Evolutionary conservation across 2,888 invertebrate species (phyloP).

Genomic region (Listrodromus nycthemerus): DNA sequence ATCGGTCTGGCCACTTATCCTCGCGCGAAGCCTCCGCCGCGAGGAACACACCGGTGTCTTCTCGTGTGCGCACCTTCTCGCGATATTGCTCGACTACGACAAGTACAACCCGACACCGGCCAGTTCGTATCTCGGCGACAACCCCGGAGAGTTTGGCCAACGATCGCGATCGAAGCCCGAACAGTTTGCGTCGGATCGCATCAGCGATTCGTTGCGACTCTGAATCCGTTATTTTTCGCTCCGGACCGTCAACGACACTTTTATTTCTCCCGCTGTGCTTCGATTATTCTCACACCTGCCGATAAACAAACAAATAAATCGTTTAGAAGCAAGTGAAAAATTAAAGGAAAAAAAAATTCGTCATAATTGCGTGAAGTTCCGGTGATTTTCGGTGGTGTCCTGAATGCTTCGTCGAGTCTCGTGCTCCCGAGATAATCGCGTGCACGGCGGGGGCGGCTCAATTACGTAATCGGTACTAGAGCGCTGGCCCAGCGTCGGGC

Average conservation of each 20-base stretch:
- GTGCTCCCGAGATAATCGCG: conserved; percentile 15
- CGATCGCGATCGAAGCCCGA: conserved; percentile 37
- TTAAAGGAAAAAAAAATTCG: not conserved
- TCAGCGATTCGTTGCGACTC: not conserved
- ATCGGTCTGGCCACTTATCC: conserved; percentile 35
- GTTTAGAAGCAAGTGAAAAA: not conserved
- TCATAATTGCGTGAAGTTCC: not conserved
- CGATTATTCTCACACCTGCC: not conserved
- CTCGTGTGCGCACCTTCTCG: not conserved
- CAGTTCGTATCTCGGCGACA: not conserved
- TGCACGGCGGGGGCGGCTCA: conserved; percentile 39
- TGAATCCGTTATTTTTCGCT: not conserved
- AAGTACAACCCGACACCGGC: conserved; percentile 21
- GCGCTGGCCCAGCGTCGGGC: not conserved
- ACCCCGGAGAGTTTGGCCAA: conserved; percentile 22
- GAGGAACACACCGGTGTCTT: conserved; percentile 4
- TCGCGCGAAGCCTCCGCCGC: not conserved
- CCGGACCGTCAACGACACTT: not conserved
- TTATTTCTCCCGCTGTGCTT: not conserved
- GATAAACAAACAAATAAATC: not conserved
- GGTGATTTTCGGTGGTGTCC: not conserved
- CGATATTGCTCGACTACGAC: not conserved
- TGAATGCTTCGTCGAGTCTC: not conserved
- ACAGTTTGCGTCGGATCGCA: conserved; percentile 44
- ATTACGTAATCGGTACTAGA: conserved; percentile 13